Evolutionary conservation across 2,797 vertebrate genomes (phyloP).

Genomic region (Sternarchorhynchus goeldii): DNA sequence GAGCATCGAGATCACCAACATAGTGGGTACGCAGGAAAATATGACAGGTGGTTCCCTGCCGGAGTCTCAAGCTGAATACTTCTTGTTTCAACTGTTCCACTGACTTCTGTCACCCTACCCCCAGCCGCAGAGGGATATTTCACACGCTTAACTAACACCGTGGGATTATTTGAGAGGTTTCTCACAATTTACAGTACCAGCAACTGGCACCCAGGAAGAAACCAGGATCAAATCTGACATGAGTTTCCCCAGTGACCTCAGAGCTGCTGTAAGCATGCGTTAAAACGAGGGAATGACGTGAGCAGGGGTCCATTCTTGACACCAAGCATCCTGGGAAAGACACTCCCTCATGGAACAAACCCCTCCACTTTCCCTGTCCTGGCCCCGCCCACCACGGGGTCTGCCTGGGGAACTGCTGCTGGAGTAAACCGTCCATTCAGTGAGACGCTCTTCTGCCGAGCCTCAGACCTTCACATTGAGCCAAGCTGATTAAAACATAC

Average conservation of each 20-base stretch:
- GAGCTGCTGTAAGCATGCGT: background rate
- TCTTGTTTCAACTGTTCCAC: conserved; percentile 9
- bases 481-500: too few species aligned
- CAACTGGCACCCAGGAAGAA: background rate
- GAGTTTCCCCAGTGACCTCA: conserved; percentile 1
- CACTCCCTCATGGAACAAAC: background rate
- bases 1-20: background rate
- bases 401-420: background rate
- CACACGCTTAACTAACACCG: conserved; percentile 16
- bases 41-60: background rate
- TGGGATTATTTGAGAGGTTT: background rate
- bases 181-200: background rate
- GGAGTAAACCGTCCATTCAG: background rate
- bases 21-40: background rate
- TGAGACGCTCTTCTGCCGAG: background rate
- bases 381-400: background rate
- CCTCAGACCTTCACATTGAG: too few species aligned
- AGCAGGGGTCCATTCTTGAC: background rate
- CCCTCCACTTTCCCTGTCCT: background rate
- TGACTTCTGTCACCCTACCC: background rate
- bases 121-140: conserved; percentile 2
- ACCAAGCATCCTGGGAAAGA: conserved; percentile 29
- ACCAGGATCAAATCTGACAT: background rate
- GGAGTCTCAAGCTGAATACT: background rate
- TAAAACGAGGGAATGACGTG: conserved; percentile 12